Percentiles rank a stretch among this genome's conserved stretches.
Evolutionary conservation across 2,113 vertebrate species (phyloP).

Genomic region (Perca flavescens): DNA sequence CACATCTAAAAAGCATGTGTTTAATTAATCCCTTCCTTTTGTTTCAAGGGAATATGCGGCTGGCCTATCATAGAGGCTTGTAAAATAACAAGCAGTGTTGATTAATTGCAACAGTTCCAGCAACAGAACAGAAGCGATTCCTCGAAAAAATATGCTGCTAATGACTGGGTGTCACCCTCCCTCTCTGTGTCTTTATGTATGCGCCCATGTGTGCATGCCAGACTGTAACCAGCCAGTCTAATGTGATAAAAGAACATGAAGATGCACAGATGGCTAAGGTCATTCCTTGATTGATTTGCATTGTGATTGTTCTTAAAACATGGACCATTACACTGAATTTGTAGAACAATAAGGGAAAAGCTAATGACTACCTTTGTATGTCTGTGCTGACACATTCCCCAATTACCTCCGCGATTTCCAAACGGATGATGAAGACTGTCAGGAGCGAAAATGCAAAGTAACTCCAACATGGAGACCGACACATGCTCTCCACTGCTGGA

Average conservation of each 20-base stretch:
- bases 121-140: slow-evolving; percentile 54
- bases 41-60: slow-evolving; percentile 37
- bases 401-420: slow-evolving; percentile 75
- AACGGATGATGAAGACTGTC: slow-evolving; percentile 77
- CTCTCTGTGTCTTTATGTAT: slow-evolving; percentile 24
- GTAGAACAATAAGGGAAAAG: slow-evolving; percentile 59
- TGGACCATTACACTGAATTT: slow-evolving; percentile 68
- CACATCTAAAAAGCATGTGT: slow-evolving; percentile 39
- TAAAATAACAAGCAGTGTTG: slow-evolving; percentile 66
- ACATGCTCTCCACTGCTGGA: slow-evolving; percentile 79
- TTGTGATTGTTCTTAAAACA: slow-evolving; percentile 75
- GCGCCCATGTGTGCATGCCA: slow-evolving; percentile 42
- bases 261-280: slow-evolving; percentile 76
- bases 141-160: slow-evolving; percentile 60
- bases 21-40: slow-evolving; percentile 42
- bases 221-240: slow-evolving; percentile 60
- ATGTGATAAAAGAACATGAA: slow-evolving; percentile 67
- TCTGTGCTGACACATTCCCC: slow-evolving; percentile 69
- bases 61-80: slow-evolving; percentile 44
- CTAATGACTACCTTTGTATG: slow-evolving; percentile 80
- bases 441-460: slow-evolving; percentile 76
- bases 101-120: slow-evolving; percentile 67
- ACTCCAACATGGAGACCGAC: slow-evolving; percentile 76
- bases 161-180: slow-evolving; percentile 57
- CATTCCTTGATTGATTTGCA: slow-evolving; percentile 76